Evolutionary conservation across 2,888 invertebrate genomes (phyloP).

Genomic region (Athetis lepigone): DNA sequence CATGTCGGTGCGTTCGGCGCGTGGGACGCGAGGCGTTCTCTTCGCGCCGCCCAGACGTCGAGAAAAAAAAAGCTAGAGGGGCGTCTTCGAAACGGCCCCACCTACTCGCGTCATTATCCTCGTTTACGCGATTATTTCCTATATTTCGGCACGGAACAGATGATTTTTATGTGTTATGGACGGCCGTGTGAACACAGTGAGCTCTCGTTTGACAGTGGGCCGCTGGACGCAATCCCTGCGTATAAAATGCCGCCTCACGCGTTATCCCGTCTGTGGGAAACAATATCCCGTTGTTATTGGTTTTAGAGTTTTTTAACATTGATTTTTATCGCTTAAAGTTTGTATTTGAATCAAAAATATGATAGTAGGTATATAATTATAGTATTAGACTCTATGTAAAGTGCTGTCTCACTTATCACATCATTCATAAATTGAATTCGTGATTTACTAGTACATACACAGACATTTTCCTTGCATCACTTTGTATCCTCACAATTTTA

Average conservation of each 20-base stretch:
- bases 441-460: neutral
- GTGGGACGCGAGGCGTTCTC: conserved; percentile 86
- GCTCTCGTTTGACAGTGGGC: conserved; percentile 88
- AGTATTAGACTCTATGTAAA: neutral
- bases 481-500: neutral
- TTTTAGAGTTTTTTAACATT: conserved; percentile 35
- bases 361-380: too few species aligned
- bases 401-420: neutral
- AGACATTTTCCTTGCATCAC: too few species aligned
- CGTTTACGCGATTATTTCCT: conserved; percentile 86
- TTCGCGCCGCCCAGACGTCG: conserved; percentile 86
- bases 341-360: neutral
- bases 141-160: conserved; percentile 84
- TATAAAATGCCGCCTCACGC: conserved; percentile 89
- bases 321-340: conserved; percentile 21
- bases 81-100: conserved; percentile 85
- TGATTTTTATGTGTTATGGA: conserved; percentile 76
- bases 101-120: conserved; percentile 89
- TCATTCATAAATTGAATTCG: too few species aligned
- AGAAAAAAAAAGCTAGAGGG: conserved; percentile 86
- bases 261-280: conserved; percentile 81
- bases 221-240: conserved; percentile 83
- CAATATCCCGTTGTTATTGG: conserved; percentile 71
- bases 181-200: conserved; percentile 85
- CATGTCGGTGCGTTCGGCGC: conserved; percentile 83